Evolutionary conservation across 1,140 invertebrate species (phyloP).

Genomic region (Delia radicum): DNA sequence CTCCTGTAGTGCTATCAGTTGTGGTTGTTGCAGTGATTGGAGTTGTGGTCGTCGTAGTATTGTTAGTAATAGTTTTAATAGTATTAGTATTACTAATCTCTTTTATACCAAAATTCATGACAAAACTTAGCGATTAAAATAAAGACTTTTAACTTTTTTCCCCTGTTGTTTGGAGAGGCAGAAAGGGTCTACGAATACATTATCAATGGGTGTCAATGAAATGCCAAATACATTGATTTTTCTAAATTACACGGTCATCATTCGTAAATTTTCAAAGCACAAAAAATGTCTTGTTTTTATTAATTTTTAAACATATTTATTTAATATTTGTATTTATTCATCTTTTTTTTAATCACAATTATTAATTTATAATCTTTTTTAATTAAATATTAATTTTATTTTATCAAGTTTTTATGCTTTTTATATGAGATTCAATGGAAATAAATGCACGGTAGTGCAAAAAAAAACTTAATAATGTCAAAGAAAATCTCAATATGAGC

Average conservation of each 20-base stretch:
- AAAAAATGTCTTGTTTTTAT: neutral
- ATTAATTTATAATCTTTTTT: neutral
- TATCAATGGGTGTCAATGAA: neutral
- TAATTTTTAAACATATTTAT: neutral
- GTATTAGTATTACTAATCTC: neutral
- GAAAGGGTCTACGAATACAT: neutral
- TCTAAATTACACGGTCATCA: neutral
- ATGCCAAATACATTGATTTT: neutral
- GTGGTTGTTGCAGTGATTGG: neutral
- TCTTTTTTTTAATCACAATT: neutral
- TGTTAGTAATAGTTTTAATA: neutral
- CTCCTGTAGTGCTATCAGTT: neutral
- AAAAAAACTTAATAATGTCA: too few relatives aligned
- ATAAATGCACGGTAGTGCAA: neutral
- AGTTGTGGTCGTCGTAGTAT: neutral
- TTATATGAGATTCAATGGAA: neutral
- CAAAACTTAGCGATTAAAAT: neutral
- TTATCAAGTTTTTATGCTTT: neutral
- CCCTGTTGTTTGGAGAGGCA: too few relatives aligned
- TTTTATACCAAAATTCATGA: conserved; percentile 14
- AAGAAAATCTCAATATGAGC: too few relatives aligned
- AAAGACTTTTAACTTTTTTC: too few relatives aligned
- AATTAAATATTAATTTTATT: neutral
- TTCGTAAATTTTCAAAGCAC: neutral
- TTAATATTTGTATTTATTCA: neutral